Base-by-base conservation (phyloP, 2,113 vertebrate genomes). In the Erythrolamprus reginae region DNA sequence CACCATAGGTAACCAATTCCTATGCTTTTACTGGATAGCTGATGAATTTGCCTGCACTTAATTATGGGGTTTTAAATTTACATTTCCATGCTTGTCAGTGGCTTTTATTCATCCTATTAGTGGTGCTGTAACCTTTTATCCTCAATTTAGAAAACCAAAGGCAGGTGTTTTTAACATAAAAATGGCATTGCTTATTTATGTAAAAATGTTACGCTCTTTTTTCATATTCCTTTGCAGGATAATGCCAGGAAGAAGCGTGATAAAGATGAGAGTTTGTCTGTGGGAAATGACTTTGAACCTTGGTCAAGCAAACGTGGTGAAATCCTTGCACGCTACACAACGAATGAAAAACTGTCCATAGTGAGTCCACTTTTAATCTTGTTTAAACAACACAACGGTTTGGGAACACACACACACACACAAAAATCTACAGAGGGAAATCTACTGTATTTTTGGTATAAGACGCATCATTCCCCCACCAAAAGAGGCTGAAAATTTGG, bases 331-430 rank as follows among this genome's bases (percentile, higher is more conserved):
- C 97, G 98, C 90, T 99, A 99, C 94, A 99, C 99, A 12, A 99
- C 99, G 61, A 99, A 98, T 0, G 99, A 99, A 92, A 99, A 99
- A 88, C 98, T 99, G 0, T 99, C 99, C 1, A 99, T 99, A 33
- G 99, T 99, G 95, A 98, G 98, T 97, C 70, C 0, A 1, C 0
- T 50, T 88, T 91, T 42, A n/a, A 42, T 3, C 5, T 86, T 93
- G 0, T 84, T 52, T 52, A 50, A 50, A 89, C 15, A 56, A 5
- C 50, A 8, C 65, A 70, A 38, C 33, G n/a, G 15, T 70, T 70
- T 8, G 15, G 65, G 21, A 3, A 33, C 58, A n/a, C n/a, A n/a
- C n/a, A n/a, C n/a, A n/a, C n/a, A n/a, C n/a, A n/a, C n/a, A 33
- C 5, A 53, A 21, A 70, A 7, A 61, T n/a, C 47, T 45, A n/a